Base-by-base conservation (phyloP, 23 tunicate genomes). In the Diplosoma virens region DNA sequence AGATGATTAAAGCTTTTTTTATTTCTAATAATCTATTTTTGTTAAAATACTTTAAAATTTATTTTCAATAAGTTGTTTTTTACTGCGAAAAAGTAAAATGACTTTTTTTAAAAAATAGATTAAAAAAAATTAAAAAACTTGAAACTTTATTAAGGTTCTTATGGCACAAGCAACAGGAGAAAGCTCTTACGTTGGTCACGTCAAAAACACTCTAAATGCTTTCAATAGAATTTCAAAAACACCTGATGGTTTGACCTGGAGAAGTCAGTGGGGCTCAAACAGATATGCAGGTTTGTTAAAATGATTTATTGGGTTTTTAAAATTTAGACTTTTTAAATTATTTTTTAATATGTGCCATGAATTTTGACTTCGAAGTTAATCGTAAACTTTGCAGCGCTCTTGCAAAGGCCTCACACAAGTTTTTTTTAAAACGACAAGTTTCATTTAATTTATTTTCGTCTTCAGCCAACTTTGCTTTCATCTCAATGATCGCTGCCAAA, bases 221-320 rank as follows among this genome's bases (percentile, higher is more conserved):
- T 30, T 71, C 29, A 46, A 85, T 30, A 47, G 34, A 32, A 53
- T 85, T 3, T 34, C 17, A 3, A 85, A 37, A 55, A 92, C 97
- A 2, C 92, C 92, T 16, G 30, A 32, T 3, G 97, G 97, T n/a
- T 72, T 92, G 3, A 92, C 92, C 9, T 85, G 84, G 84, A 33
- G 47, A 9, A 31, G 58, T 3, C 63, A 85, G 29, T 92, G 97
- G 97, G 97, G 97, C 3, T 53, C 97, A n/a, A 92, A 92, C 55
- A 47, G 97, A 64, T 92, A 92, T 46, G 92, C 97, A 25, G 97
- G 96, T 89, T 7, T n/a, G n/a, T n/a, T n/a, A n/a, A n/a, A n/a
- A n/a, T n/a, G n/a, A n/a, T n/a, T n/a, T n/a, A n/a, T n/a, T n/a
- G n/a, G n/a, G n/a, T n/a, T n/a, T n/a, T n/a, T n/a, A n/a, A n/a